Evolutionary conservation across 2,113 vertebrate genomes (phyloP).

Genomic region (Heliornis fulica): DNA sequence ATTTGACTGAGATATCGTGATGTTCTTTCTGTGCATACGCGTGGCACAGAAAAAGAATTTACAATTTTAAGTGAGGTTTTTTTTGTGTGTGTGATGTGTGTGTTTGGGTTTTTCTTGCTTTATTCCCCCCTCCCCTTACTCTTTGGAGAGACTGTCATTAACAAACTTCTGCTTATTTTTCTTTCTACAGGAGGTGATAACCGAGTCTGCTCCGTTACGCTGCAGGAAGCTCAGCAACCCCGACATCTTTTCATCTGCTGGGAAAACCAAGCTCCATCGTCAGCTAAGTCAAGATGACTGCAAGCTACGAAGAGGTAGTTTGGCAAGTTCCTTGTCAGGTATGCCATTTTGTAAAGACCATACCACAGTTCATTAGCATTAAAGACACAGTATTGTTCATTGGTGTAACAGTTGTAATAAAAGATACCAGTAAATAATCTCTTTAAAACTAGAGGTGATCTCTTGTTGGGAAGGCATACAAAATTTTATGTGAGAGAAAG

Average conservation of each 20-base stretch:
- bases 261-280: slow-evolving; percentile 90
- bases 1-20: background rate
- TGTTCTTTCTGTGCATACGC: background rate
- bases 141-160: background rate
- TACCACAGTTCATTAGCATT: background rate
- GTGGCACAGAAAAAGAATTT: background rate
- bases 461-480: background rate
- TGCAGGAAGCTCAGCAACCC: slow-evolving; percentile 96
- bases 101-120: too few relatives aligned
- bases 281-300: slow-evolving; percentile 94
- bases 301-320: slow-evolving; percentile 85
- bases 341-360: background rate
- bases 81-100: too few relatives aligned
- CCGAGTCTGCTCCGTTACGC: slow-evolving; percentile 81
- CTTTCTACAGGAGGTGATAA: slow-evolving; percentile 77
- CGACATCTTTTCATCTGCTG: slow-evolving; percentile 87
- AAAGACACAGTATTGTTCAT: background rate
- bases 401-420: background rate
- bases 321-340: slow-evolving; percentile 88
- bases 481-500: background rate
- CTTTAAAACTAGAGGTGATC: background rate
- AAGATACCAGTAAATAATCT: background rate
- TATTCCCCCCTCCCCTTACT: background rate
- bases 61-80: background rate
- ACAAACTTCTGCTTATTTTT: background rate